These are phyloP conservation scores for Scaptomyza hsui DNA, from an alignment of 1,140 invertebrate species.

Conservation along the genomic window DNA sequence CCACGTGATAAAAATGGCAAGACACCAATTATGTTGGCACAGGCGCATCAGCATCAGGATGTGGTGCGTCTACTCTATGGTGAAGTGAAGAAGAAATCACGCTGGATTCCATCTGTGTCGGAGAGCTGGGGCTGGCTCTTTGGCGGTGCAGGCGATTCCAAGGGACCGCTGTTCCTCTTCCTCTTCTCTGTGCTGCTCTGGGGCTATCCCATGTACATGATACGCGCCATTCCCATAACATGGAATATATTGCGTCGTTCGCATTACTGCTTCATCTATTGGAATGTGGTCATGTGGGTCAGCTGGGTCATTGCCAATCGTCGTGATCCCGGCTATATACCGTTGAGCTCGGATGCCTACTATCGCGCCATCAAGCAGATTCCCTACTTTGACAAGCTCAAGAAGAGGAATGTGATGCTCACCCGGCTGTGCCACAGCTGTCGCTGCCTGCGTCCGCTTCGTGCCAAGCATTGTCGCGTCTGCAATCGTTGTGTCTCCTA, in stretches of 20 bases:
- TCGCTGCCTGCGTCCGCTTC: constrained; percentile 91
- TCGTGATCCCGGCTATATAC: constrained; percentile 94
- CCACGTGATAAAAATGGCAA: constrained; percentile 95
- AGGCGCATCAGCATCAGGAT: constrained; percentile 93
- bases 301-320: constrained; percentile 95
- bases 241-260: constrained; percentile 93
- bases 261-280: constrained; percentile 95
- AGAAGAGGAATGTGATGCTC: constrained; percentile 92
- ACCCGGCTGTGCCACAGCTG: constrained; percentile 96
- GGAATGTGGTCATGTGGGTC: constrained; percentile 96
- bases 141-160: constrained; percentile 94
- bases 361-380: constrained; percentile 94
- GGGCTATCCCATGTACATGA: constrained; percentile 97
- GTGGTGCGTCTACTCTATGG: constrained; percentile 92
- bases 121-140: constrained; percentile 96
- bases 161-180: constrained; percentile 93
- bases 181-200: constrained; percentile 93
- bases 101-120: constrained; percentile 93
- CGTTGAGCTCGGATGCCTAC: constrained; percentile 94
- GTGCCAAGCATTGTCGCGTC: constrained; percentile 95
- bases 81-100: constrained; percentile 91
- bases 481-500: constrained; percentile 96
- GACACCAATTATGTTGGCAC: constrained; percentile 94
- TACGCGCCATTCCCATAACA: constrained; percentile 94
- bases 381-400: constrained; percentile 95